phyloP scores from a whole-genome alignment of 2,113 vertebrate genomes.

The Grammomys dolichurus region DNA sequence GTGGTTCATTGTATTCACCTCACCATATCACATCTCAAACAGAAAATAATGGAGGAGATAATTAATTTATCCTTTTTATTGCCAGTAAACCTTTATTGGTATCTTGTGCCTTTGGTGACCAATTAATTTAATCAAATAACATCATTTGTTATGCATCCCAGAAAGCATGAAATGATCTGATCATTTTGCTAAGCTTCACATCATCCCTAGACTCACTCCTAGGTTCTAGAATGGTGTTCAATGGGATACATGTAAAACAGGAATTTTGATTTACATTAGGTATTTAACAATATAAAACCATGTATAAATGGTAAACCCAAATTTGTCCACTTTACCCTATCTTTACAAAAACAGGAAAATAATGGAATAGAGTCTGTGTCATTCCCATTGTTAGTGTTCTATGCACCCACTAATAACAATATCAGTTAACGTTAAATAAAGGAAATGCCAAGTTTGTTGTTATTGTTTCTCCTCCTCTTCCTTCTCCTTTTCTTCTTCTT shows the following conservation, averaged over 20 bases:
- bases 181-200: slow-evolving; percentile 43
- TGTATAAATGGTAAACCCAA: background rate
- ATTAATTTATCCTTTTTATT: background rate
- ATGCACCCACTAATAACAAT: too few species aligned
- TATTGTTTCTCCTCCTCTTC: too few species aligned
- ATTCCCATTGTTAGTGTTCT: background rate
- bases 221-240: background rate
- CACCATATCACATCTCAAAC: background rate
- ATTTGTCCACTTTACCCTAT: background rate
- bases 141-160: slow-evolving; percentile 6
- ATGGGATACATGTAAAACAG: background rate
- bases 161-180: background rate
- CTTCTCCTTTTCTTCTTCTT: too few species aligned
- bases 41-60: slow-evolving; percentile 37
- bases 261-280: background rate
- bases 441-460: background rate
- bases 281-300: background rate
- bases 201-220: background rate
- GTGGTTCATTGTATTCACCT: slow-evolving; percentile 13
- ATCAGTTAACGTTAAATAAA: background rate
- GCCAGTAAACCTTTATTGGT: background rate
- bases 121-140: slow-evolving; percentile 11
- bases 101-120: background rate
- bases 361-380: background rate
- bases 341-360: slow-evolving; percentile 1